Evolutionary conservation across 2,797 vertebrate genomes (phyloP), one percentile per base, ranked within the genome.

Genomic region (Pseudomugil tenellus): DNA sequence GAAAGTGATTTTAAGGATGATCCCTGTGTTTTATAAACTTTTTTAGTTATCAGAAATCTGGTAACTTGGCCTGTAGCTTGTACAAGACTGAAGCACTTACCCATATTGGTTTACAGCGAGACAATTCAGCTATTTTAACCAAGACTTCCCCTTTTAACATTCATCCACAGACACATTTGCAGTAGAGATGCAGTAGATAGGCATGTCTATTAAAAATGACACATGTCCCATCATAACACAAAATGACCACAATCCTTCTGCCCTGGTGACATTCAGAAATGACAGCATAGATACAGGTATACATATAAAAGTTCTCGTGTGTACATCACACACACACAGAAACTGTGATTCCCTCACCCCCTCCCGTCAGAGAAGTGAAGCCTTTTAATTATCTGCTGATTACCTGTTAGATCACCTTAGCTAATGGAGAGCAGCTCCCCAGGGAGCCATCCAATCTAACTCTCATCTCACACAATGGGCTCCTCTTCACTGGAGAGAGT

Each of bases 381-480:
- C 92, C 92, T 94, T 95, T 95, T 95, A 95, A 95, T 95, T 95
- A 94, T 95, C 93, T 95, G 90, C 92, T 94, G 93, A 95, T 95
- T 94, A 95, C 93, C 94, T 94, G 94, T 94, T 94, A 94, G 93
- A 95, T 94, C 94, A 95, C 93, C 93, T 94, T 93, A 91, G 92
- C 93, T 94, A 95, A 94, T 95, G 92, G 93, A 94, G 93, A 94
- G 93, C 92, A 91, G 91, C 88, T 92, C 94, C 92, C 92, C 58
- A 60, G 93, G 92, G 93, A 92, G 87, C 89, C 88, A 92, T 94
- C 93, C 94, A 94, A 94, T 95, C 93, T 93, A 93, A 92, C 89
- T 93, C 93, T 94, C 92, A 94, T 94, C 93, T 90, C 90, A 91
- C 89, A 94, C 93, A 94, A 94, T 93, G 91, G 92, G 91, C 91